Percentiles rank a stretch among this genome's conserved stretches.
Evolutionary conservation across 2,797 vertebrate genomes (phyloP).

Genomic region (Apodemus agrarius): DNA sequence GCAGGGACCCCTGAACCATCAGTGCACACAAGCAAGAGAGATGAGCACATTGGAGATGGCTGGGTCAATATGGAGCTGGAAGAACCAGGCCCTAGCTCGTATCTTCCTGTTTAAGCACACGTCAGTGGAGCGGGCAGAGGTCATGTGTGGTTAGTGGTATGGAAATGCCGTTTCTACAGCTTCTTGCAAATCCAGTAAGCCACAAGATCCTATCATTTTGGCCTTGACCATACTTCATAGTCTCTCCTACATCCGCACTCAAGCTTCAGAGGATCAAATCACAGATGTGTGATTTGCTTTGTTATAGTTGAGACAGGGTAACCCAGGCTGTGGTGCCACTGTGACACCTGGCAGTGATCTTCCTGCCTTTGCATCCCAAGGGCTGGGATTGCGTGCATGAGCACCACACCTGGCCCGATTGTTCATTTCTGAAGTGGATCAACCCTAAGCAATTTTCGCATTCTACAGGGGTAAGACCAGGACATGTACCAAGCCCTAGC

Average conservation of each 20-base stretch:
- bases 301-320: background rate
- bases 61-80: background rate
- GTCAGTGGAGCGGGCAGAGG: background rate
- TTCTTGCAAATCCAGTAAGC: background rate
- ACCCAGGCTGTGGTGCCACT: background rate
- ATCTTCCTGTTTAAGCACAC: background rate
- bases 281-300: background rate
- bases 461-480: background rate
- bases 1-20: background rate
- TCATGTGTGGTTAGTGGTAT: background rate
- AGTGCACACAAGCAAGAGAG: background rate
- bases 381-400: background rate
- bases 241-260: background rate
- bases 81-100: background rate
- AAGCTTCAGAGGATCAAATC: background rate
- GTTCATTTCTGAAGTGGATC: background rate
- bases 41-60: background rate
- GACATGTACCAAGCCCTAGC: background rate
- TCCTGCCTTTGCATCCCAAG: background rate
- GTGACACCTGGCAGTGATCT: background rate
- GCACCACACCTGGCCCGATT: background rate
- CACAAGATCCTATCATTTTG: background rate
- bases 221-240: background rate
- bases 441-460: background rate
- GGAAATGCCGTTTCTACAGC: background rate